phyloP scores from a whole-genome alignment of 2,888 invertebrate genomes.

The Sphinx pinastri region DNA sequence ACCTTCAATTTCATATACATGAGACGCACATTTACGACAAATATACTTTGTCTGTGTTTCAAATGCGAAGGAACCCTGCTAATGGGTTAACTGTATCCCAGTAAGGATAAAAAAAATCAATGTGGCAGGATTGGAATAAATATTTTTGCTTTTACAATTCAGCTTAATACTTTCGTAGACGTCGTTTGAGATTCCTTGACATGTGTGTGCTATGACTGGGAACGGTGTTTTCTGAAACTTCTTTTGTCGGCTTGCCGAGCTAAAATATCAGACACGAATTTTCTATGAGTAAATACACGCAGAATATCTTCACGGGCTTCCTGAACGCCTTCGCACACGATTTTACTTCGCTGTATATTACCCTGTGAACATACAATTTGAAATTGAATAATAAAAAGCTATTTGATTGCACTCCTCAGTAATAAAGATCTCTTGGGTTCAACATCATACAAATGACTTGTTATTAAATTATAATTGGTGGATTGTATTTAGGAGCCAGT shows the following conservation, averaged over 20 bases:
- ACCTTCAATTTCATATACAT: constrained; percentile 33
- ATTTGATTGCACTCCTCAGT: neutral
- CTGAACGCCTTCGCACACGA: constrained; percentile 95
- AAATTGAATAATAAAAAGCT: neutral
- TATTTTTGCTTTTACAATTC: constrained; percentile 7
- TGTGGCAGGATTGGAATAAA: constrained; percentile 24
- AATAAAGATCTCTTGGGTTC: neutral
- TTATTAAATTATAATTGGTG: too few species aligned
- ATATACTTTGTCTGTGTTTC: neutral
- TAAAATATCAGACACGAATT: constrained; percentile 94
- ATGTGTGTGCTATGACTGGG: constrained; percentile 75
- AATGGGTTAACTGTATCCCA: neutral
- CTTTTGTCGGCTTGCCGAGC: constrained; percentile 96
- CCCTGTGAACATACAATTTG: constrained; percentile 84
- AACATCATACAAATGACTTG: too few species aligned
- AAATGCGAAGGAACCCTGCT: constrained; percentile 13
- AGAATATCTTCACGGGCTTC: constrained; percentile 95
- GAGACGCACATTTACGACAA: neutral
- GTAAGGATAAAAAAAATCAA: constrained; percentile 8
- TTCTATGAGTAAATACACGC: constrained; percentile 95
- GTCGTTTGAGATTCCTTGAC: constrained; percentile 39
- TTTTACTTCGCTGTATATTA: constrained; percentile 96
- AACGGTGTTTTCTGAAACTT: constrained; percentile 95
- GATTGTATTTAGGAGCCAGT: too few species aligned
- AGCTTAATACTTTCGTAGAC: constrained; percentile 15